Evolutionary conservation across 2,888 invertebrate genomes (phyloP), one percentile per base, ranked within the genome.

Genomic region (Cyaniris semiargus): DNA sequence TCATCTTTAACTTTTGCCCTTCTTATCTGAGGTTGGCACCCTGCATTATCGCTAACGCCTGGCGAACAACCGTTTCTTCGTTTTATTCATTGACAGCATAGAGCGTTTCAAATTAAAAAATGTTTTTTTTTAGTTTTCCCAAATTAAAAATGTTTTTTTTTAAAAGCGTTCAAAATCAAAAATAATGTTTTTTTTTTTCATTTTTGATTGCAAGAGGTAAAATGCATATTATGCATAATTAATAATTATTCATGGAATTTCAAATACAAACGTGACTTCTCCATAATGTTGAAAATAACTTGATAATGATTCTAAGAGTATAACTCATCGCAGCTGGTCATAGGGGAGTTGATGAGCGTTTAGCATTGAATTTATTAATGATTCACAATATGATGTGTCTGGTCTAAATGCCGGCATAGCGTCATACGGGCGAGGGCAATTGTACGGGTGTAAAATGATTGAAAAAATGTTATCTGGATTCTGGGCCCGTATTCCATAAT

Each of bases 1-100:
- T 86, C 90, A 89, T 91, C 91, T 92, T 89, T 89, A 88, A 88
- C 92, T 86, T 88, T 88, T 92, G 90, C 85, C 88, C 92, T 82
- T 92, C 92, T 82, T 38, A 80, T 83, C 84, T 80, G 86, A 86
- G 83, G 91, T 92, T 90, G 86, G 91, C 90, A 92, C 89, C 90
- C 88, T 83, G 86, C 80, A 83, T 90, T 91, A 90, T 90, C 90
- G 85, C 81, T 84, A 83, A 85, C 87, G 86, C 87, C 85, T 85
- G 84, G 84, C 85, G 86, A 85, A 89, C 88, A 88, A 80, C 80
- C 81, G 82, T 86, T 86, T 89, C 86, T 86, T 85, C 84, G 80
- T 87, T 87, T 71, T 88, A 86, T 90, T 84, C 89, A 89, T 89
- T 88, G 85, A 87, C 85, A 85, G 85, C 83, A 60, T 75, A 76